Evolutionary conservation across 2,113 vertebrate genomes (phyloP).

Genomic region (Sphaerodactylus townsendi): DNA sequence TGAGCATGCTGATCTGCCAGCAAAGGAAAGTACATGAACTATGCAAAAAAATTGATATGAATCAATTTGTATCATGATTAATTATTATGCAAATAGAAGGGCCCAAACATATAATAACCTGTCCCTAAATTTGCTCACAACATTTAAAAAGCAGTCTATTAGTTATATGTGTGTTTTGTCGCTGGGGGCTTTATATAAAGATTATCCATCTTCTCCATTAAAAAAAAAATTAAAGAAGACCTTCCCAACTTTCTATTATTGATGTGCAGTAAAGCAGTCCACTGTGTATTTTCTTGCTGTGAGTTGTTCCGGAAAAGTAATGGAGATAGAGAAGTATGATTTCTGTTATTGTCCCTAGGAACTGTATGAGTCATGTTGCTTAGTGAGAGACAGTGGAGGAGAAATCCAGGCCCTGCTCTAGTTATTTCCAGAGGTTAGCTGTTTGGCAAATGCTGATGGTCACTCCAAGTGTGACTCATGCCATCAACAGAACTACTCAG

Average conservation of each 20-base stretch:
- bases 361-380: background rate
- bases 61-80: too few relatives aligned
- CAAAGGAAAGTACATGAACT: too few relatives aligned
- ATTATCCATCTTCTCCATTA: slow-evolving; percentile 53
- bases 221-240: slow-evolving; percentile 42
- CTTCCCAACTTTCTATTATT: slow-evolving; percentile 24
- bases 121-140: slow-evolving; percentile 20
- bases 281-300: background rate
- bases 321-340: background rate
- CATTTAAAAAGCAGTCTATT: background rate
- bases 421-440: background rate
- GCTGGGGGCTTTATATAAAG: slow-evolving; percentile 46
- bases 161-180: slow-evolving; percentile 38
- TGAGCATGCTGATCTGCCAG: too few relatives aligned
- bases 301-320: slow-evolving; percentile 7
- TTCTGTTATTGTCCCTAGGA: background rate
- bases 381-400: background rate
- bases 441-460: background rate
- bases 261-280: background rate
- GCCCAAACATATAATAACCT: background rate
- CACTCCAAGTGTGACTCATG: background rate
- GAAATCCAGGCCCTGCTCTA: background rate
- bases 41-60: too few relatives aligned
- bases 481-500: background rate
- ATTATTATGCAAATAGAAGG: background rate